phyloP scores from a whole-genome alignment of 1,140 invertebrate genomes.

The Gyrodactylus salaris region DNA sequence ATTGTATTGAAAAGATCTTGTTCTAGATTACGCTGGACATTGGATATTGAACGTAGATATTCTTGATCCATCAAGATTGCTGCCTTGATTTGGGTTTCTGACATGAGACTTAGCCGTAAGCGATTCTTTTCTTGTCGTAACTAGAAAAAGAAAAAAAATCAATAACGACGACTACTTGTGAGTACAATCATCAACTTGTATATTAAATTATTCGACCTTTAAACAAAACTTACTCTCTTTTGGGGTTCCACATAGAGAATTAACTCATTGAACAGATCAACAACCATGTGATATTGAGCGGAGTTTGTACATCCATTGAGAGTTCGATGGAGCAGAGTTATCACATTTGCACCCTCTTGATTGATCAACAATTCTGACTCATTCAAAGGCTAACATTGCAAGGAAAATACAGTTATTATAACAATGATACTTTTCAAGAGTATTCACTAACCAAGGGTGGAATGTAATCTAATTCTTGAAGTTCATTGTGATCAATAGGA shows the following conservation, averaged over 20 bases:
- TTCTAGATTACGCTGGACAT: not conserved
- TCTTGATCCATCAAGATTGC: not conserved
- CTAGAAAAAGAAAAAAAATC: not conserved
- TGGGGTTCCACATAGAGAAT: slow-evolving; percentile 2
- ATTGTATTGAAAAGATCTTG: not conserved
- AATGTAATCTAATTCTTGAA: not conserved
- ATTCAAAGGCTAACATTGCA: not conserved
- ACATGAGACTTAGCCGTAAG: not conserved
- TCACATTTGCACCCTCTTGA: not conserved
- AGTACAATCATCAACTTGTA: not conserved
- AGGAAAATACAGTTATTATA: not conserved
- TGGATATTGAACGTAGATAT: not conserved
- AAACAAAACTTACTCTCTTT: not conserved
- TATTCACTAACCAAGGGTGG: slow-evolving; percentile 3
- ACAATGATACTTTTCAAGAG: not conserved
- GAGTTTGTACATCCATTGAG: not conserved
- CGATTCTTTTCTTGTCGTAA: not conserved
- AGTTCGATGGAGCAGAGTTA: slow-evolving; percentile 2
- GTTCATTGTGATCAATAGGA: not conserved
- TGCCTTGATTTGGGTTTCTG: slow-evolving; percentile 1
- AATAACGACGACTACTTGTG: no score
- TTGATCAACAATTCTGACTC: not conserved
- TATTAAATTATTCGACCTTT: not conserved
- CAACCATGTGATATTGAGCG: slow-evolving; percentile 6
- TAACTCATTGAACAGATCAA: slow-evolving; percentile 4